These are phyloP conservation scores for Lathamus discolor DNA, from an alignment of 2,113 vertebrate species.

Conservation along the genomic window DNA sequence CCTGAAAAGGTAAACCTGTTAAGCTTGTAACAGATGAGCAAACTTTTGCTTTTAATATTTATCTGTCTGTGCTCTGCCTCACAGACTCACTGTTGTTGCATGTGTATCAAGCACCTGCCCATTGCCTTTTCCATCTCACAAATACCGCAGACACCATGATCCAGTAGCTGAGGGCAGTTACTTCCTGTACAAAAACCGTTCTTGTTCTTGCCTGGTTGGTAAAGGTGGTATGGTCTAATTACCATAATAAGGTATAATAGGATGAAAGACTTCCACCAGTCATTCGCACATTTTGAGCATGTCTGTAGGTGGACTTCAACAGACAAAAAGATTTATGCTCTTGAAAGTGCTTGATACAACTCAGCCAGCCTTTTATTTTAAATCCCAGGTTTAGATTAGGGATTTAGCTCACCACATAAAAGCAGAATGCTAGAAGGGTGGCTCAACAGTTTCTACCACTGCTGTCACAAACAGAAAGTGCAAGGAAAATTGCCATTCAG, in stretches of 20 bases:
- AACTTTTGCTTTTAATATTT: neutral
- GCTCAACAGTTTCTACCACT: neutral
- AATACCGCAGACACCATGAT: neutral
- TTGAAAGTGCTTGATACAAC: neutral
- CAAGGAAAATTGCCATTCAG: neutral
- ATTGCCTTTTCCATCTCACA: neutral
- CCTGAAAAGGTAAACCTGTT: neutral
- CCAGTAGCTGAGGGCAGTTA: neutral
- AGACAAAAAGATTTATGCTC: neutral
- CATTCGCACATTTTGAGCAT: neutral
- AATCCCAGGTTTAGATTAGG: neutral
- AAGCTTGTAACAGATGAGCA: neutral
- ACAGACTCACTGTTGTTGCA: neutral
- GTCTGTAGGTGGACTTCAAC: rapidly evolving
- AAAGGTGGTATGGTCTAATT: neutral
- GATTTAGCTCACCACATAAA: neutral
- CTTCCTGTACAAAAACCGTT: neutral
- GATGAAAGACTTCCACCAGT: neutral
- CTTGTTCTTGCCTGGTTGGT: neutral
- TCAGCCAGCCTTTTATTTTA: neutral
- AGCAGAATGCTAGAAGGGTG: neutral
- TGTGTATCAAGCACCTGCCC: neutral
- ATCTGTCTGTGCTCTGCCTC: neutral
- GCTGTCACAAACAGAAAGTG: neutral
- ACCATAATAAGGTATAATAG: neutral